Evolutionary conservation across 2,113 vertebrate species (phyloP), one percentile per base, ranked within the genome.

Genomic region (Pelodiscus sinensis): DNA sequence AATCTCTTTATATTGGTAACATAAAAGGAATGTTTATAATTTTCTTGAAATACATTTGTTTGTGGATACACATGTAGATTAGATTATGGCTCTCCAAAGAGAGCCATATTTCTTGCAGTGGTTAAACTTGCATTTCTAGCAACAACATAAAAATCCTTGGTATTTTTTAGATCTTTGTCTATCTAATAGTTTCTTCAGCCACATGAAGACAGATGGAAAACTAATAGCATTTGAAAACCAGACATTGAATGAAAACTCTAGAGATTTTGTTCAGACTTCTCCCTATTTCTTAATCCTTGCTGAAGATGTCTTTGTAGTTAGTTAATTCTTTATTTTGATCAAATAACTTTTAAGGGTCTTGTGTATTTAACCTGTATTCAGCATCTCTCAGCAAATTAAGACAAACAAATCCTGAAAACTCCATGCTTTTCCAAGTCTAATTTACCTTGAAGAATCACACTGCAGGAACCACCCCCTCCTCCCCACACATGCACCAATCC

Each of bases 1-100:
- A 97, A 95, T 91, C 88, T 96, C 90, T 96, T 96, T 95, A 90
- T 97, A 93, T 90, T 79, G 60, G 90, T 94, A 90, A 97, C 91
- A 97, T 95, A 97, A 97, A 97, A 96, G 55, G 79, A 94, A 91
- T 96, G 95, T 95, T 97, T 97, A 84, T 95, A 94, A 97, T 95
- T 95, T 96, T 84, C 92, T 92, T 92, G 79, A 93, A 95, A 97
- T 92, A 31, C 96, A 83, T 95, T 96, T 96, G 81, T 35, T 29
- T 54, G 79, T 50, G 44, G 58, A 88, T 84, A 80, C 27, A 89
- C 24, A 24, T 77, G 12, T 65, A 58, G 68, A 82, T 75, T 93
- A 90, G 12, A 65, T 85, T 88, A 29, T 81, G 35, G 79, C 88
- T 10, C 9, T 77, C 52, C 90, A n/a, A 94, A 88, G 9, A 92